phyloP scores from a whole-genome alignment of 1,140 invertebrate species.

The Conus betulinus region DNA sequence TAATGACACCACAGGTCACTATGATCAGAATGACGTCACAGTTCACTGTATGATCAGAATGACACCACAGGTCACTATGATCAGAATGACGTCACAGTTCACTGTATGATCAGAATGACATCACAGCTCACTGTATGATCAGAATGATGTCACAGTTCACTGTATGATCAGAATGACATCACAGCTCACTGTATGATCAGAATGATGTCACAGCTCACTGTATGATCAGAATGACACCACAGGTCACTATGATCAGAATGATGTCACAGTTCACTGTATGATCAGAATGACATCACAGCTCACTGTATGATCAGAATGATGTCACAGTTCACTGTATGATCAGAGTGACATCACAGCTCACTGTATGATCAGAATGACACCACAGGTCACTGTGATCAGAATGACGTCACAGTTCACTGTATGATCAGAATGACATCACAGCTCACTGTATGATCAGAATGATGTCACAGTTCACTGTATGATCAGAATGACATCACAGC shows the following conservation, averaged over 20 bases:
- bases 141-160: background rate
- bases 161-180: too few species aligned
- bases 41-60: constrained; percentile 79
- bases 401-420: background rate
- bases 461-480: background rate
- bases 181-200: constrained; percentile 73
- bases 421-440: background rate
- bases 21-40: constrained; percentile 79
- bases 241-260: constrained; percentile 73
- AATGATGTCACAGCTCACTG: constrained; percentile 99
- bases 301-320: too few species aligned
- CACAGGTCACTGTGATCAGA: too few species aligned
- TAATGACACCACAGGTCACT: background rate
- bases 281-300: too few species aligned
- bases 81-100: too few species aligned
- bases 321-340: too few species aligned
- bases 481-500: too few species aligned
- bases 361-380: too few species aligned
- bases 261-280: background rate
- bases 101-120: background rate
- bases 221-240: too few species aligned
- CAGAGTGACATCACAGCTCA: too few species aligned
- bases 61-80: too few species aligned
- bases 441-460: background rate
- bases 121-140: background rate